phyloP scores from a whole-genome alignment of 2,797 vertebrate genomes.

The Chaetophractus vellerosus region DNA sequence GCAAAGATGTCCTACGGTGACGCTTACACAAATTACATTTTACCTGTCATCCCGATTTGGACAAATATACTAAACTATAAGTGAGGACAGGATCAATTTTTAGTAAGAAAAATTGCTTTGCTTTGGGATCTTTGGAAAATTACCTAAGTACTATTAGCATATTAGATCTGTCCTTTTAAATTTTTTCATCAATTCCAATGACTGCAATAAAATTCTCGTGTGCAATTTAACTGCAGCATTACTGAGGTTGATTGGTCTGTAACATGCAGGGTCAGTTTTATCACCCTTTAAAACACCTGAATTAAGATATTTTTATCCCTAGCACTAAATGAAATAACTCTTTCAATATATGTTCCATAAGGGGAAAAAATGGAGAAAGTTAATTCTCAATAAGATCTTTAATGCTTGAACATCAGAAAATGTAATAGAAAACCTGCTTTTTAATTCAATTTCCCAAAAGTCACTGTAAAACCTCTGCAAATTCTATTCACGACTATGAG shows the following conservation, averaged over 20 bases:
- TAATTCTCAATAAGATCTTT: conserved; percentile 73
- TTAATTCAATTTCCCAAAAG: conserved; percentile 65
- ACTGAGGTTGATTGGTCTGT: conserved; percentile 60
- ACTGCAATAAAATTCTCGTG: conserved; percentile 51
- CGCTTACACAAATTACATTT: not conserved
- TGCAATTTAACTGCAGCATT: conserved; percentile 53
- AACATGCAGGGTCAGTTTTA: conserved; percentile 68
- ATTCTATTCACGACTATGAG: not conserved
- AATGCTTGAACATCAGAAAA: conserved; percentile 66
- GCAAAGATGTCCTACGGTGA: fast-evolving
- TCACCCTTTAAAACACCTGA: conserved; percentile 54
- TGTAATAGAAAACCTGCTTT: conserved; percentile 29
- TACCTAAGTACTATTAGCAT: not conserved
- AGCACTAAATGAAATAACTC: conserved; percentile 42
- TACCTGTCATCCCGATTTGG: not conserved
- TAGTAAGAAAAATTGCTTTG: not conserved
- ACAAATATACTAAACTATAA: not conserved
- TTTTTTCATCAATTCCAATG: conserved; percentile 26
- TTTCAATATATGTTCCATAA: not conserved
- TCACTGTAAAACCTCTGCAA: conserved; percentile 37
- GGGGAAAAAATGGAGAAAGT: not conserved
- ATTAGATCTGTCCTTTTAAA: conserved; percentile 34
- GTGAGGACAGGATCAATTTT: not conserved
- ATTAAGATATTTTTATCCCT: conserved; percentile 75
- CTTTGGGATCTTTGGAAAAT: conserved; percentile 46